These are phyloP conservation scores for Acrocephalus scirpaceus DNA, from an alignment of 2,797 vertebrate genomes.

Conservation along the genomic window DNA sequence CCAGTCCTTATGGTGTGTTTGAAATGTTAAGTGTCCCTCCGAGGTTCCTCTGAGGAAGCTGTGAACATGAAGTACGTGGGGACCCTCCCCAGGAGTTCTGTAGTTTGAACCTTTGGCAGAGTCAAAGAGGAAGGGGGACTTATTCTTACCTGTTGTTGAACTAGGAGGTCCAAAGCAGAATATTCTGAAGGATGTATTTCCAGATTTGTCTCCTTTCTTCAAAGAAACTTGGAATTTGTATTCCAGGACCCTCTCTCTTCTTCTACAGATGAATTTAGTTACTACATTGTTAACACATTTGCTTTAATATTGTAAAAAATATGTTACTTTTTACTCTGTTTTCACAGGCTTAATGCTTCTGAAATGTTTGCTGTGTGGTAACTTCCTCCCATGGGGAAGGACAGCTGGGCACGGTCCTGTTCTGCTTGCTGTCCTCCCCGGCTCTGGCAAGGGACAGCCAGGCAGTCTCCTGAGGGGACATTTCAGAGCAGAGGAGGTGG, in stretches of 20 bases:
- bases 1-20: background rate
- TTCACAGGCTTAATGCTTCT: background rate
- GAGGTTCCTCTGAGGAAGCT: background rate
- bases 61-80: rapidly evolving
- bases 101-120: background rate
- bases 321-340: background rate
- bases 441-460: background rate
- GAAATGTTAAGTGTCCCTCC: background rate
- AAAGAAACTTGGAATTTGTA: background rate
- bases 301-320: background rate
- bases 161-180: background rate
- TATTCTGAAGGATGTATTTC: background rate
- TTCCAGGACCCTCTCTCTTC: background rate
- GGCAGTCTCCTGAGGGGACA: too few relatives aligned
- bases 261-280: background rate
- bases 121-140: background rate
- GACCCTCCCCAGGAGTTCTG: background rate
- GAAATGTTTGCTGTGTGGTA: background rate
- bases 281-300: background rate
- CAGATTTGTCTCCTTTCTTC: background rate
- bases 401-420: background rate
- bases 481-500: background rate
- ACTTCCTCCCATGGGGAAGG: background rate
- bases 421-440: background rate
- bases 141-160: background rate